Conservation (phyloP, 1,140 invertebrate species). For the Zaprionus camerounensis region DNA sequence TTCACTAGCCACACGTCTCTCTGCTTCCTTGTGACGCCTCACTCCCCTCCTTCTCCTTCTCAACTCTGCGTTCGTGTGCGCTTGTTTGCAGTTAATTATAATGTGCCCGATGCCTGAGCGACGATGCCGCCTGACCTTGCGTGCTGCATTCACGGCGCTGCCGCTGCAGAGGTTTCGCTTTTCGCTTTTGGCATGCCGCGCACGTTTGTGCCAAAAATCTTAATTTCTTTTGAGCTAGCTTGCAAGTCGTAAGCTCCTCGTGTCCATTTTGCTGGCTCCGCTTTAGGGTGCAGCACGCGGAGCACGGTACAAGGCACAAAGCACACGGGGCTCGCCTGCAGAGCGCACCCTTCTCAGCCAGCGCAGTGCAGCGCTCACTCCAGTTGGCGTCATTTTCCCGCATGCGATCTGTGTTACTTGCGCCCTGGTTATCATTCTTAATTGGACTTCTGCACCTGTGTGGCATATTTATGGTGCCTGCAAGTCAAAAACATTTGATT, state of each 20-base stretch:
- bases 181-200: constrained; percentile 59
- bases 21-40: constrained; percentile 3
- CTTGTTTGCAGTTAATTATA: constrained; percentile 76
- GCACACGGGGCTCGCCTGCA: constrained; percentile 14
- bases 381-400: background rate
- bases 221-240: constrained; percentile 66
- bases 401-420: constrained; percentile 23
- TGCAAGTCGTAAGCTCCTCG: constrained; percentile 54
- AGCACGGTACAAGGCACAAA: constrained; percentile 1
- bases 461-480: constrained; percentile 60
- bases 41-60: constrained; percentile 1
- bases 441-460: constrained; percentile 74
- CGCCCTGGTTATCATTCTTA: constrained; percentile 68
- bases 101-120: constrained; percentile 15
- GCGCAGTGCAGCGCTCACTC: background rate
- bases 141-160: constrained; percentile 65
- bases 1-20: constrained; percentile 14
- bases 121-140: constrained; percentile 60
- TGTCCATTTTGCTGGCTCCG: constrained; percentile 60
- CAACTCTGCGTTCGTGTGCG: constrained; percentile 27
- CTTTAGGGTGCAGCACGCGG: constrained; percentile 54
- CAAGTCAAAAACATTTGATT: background rate
- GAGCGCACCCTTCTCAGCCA: background rate
- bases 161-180: constrained; percentile 40
- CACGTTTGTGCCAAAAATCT: constrained; percentile 80